Evolutionary conservation across 2,113 vertebrate genomes (phyloP), one percentile per base, ranked within the genome.

Genomic region (Podarcis muralis): DNA sequence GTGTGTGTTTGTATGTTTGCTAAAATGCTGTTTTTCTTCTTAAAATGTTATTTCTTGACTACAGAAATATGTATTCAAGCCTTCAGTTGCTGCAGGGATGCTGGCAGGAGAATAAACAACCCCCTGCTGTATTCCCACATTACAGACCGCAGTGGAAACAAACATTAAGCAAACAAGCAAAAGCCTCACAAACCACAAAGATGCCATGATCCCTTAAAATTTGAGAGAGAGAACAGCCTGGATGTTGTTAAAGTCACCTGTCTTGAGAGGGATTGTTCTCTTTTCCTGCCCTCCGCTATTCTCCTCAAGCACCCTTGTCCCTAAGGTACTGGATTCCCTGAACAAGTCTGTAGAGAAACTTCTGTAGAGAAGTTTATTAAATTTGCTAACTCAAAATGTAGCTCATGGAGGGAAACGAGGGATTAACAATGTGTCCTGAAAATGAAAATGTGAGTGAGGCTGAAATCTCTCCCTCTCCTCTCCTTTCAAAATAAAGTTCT

Each of bases 91-190:
- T 87, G 88, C 48, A 92, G 90, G 92, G 92, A 92, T 90, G 77
- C 30, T 89, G 79, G 12, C 6, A 84, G 86, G 94, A 32, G 62
- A 84, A 88, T 85, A 85, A 76, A 91, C 92, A 96, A 90, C 86
- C 48, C 69, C 92, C 85, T 86, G 78, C 84, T 87, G 89, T 94
- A 87, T 95, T 90, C 66, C 94, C 40, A 37, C 81, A 77, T 76
- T 59, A 94, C 75, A 86, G 57, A 92, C 93, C 92, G 91, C 74
- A 88, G 53, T 79, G 92, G 20, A 84, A 84, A 83, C 80, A 94
- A 87, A 90, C 83, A 72, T 95, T 88, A 82, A 85, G 66, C 82
- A 93, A 93, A 94, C 6, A 94, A 86, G 20, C 25, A 92, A 81
- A 84, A 6, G 12, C 48, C 53, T 48, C 72, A 16, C 25, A 69